Base-by-base conservation (phyloP, 2,797 vertebrate genomes). In the Falco columbarius region DNA sequence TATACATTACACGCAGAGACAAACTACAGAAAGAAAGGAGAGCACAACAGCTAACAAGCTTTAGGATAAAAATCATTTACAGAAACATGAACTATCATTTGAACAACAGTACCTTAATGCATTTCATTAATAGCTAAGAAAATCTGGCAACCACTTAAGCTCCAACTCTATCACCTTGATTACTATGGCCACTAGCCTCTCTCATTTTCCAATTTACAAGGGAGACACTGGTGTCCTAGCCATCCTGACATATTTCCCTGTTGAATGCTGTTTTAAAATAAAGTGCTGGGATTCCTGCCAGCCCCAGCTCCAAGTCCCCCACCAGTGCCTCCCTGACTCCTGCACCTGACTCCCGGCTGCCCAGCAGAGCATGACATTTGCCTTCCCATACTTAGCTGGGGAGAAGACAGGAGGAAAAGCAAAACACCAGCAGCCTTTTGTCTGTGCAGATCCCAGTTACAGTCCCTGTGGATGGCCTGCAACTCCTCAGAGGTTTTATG, bases 21-120 rank as follows among this genome's bases (percentile, higher is more conserved):
- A 42, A 27, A 70, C 19, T 63, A 55, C 44, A 63, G 46, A 71
- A 91, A 80, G 47, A 52, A 88, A 70, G 62, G 15, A 26, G 8
- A n/a, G 1, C 13, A 32, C 0, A 1, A 90, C 5, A 59, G 4
- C 14, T 44, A 63, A 46, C 4, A 67, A 63, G 1, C 1, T 44
- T 73, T 34, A 75, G 21, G 59, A 73, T 17, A 30, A 81, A 75
- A 95, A 85, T 36, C 7, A 62, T 36, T 72, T 73, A 7, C 5
- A 73, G 52, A 86, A 76, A 59, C 3, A 3, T n/a, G n/a, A 94
- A n/a, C 49, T 63, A 15, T 18, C 17, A 72, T 36, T 77, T 80
- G 83, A 73, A 13, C 52, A 87, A 40, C 10, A 49, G 42, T 42
- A 58, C 30, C 11, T 40, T 56, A 67, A 76, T 20, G 10, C 7